These are phyloP conservation scores for Trachymyrmex cornetzi DNA, from an alignment of 1,140 invertebrate genomes.

Conservation along the genomic window DNA sequence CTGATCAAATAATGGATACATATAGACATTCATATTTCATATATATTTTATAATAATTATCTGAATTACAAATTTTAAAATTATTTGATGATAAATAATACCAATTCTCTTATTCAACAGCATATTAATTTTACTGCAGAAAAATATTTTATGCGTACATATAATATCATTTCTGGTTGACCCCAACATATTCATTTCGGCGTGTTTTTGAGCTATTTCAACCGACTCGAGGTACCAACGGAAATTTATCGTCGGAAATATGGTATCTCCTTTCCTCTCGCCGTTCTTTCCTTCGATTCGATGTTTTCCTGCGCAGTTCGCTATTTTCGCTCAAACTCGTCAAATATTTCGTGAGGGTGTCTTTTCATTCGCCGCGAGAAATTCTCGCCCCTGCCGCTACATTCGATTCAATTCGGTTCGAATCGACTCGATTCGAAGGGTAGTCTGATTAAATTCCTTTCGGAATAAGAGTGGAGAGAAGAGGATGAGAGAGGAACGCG, in stretches of 20 bases:
- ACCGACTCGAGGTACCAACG: not conserved
- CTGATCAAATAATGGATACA: not conserved
- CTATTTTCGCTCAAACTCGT: slow-evolving; percentile 57
- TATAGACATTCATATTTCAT: slow-evolving; percentile 5
- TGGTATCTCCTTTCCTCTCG: not conserved
- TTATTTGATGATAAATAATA: not conserved
- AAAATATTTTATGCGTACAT: not conserved
- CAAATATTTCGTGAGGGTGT: slow-evolving; percentile 63
- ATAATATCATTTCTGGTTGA: not conserved
- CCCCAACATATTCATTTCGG: slow-evolving; percentile 29
- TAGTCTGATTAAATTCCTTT: slow-evolving; percentile 75
- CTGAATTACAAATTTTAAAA: not conserved
- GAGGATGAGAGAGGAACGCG: slow-evolving; percentile 15
- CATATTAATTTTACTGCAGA: not conserved
- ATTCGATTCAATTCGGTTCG: slow-evolving; percentile 71
- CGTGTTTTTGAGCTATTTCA: not conserved
- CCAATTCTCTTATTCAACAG: not conserved
- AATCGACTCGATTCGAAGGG: slow-evolving; percentile 69
- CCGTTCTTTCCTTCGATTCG: not conserved
- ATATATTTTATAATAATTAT: not conserved
- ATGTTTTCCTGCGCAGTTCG: not conserved
- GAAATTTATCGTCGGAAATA: slow-evolving; percentile 20
- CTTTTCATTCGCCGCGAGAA: slow-evolving; percentile 46
- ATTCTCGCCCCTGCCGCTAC: slow-evolving; percentile 49
- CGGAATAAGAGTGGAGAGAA: slow-evolving; percentile 49